A percentile compares a stretch with the other conserved stretches of the same genome.
Conservation (phyloP, 2,888 invertebrate genomes). For the Agelastica alni region DNA sequence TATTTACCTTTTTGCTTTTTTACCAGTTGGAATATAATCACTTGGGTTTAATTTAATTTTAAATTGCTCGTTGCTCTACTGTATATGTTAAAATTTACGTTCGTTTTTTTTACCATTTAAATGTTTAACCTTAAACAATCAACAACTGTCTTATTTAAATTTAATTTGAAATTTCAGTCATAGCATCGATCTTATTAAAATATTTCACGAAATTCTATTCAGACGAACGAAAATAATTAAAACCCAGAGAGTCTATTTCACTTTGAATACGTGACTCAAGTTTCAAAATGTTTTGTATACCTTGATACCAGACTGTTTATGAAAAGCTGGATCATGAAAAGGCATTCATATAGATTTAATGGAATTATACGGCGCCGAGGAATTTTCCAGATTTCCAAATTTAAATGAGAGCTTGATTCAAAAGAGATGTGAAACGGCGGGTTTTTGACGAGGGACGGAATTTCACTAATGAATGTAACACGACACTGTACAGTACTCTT, state of each 20-base stretch:
- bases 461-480: conserved; percentile 4
- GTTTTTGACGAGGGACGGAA: conserved; percentile 4
- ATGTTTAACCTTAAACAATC: no score
- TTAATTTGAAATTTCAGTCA: neutral
- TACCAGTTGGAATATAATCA: no score
- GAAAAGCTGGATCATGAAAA: conserved; percentile 26
- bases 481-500: no score
- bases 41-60: no score
- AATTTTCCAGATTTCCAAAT: conserved; percentile 20
- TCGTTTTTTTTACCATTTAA: no score
- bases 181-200: neutral
- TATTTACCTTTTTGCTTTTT: no score
- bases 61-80: no score
- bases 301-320: conserved; percentile 25
- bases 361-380: conserved; percentile 21
- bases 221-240: conserved; percentile 20
- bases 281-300: conserved; percentile 23
- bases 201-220: conserved; percentile 1
- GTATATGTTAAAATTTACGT: no score
- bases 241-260: conserved; percentile 12
- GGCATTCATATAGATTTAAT: conserved; percentile 31
- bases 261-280: conserved; percentile 20
- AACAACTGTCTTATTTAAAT: no score
- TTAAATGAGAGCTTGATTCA: conserved; percentile 17
- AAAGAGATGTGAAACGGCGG: conserved; percentile 9